Evolutionary conservation across 2,888 invertebrate species (phyloP), one percentile per base, ranked within the genome.

Genomic region (Leptothorax acervorum): DNA sequence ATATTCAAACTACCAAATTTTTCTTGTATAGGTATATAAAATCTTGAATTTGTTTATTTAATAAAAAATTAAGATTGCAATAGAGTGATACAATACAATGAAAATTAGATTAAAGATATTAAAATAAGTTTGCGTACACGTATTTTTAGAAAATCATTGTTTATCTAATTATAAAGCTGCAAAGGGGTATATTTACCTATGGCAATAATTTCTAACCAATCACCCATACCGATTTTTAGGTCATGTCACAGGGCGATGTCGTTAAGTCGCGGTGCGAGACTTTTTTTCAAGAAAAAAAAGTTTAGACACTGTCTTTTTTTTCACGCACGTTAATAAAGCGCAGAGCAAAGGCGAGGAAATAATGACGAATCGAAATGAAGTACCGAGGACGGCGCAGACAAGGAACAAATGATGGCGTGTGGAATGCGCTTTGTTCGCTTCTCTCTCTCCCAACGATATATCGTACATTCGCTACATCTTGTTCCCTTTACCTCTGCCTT

Each of bases 341-440:
- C 55, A 39, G 60, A 60, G 78, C 63, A 68, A 68, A 86, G 89
- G 89, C 85, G 90, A 90, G 87, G 87, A 92, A 90, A 87, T 91
- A 92, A 92, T 88, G 89, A 91, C 85, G 90, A 91, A 91, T 91
- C 89, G 89, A 92, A 90, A 89, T 87, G 89, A 91, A 90, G 89
- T 91, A 88, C 89, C 78, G 86, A 87, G 91, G 87, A 87, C 85
- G 87, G 85, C 79, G 81, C 86, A 87, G 88, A 92, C 92, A 92
- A 91, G 92, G 90, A 93, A 93, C 93, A 93, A 93, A 94, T 93
- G 91, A 92, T 89, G 88, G 92, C 87, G 92, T 86, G 92, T 90
- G 93, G 93, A 94, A 94, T 94, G 93, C 87, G 91, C 94, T 94
- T 94, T 94, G 94, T 94, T 94, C 92, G 85, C 86, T 82, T 84